Conservation (phyloP, 2,888 invertebrate genomes). For the Euproctis similis region DNA sequence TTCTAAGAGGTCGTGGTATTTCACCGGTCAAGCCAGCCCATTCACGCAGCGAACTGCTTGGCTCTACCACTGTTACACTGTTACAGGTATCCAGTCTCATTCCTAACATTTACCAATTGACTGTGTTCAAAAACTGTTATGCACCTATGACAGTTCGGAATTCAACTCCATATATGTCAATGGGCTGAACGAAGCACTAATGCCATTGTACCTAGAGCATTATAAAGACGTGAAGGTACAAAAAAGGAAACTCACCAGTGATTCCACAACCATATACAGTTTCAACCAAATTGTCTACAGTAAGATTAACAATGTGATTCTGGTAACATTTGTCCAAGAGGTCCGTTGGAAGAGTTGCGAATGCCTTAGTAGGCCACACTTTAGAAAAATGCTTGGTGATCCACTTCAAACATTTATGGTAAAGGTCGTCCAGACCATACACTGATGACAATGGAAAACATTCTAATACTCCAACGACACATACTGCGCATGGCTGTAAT, state of each 20-base stretch:
- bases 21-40: no score
- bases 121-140: no score
- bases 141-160: no score
- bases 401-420: conserved; percentile 91
- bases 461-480: conserved; percentile 90
- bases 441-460: conserved; percentile 89
- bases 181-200: no score
- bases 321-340: conserved; percentile 89
- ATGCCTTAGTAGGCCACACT: conserved; percentile 94
- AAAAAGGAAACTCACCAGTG: conserved; percentile 75
- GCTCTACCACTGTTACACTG: no score
- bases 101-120: no score
- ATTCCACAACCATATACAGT: conserved; percentile 87
- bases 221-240: no score
- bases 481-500: conserved; percentile 89
- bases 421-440: conserved; percentile 91
- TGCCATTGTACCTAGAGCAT: no score
- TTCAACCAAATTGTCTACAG: conserved; percentile 87
- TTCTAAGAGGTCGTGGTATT: no score
- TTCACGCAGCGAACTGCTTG: no score
- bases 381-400: conserved; percentile 87
- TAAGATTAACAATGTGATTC: conserved; percentile 87
- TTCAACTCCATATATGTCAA: no score
- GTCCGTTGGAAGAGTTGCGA: conserved; percentile 89
- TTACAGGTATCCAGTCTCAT: no score